phyloP scores from a whole-genome alignment of 2,797 vertebrate species.

The Pseudomugil tenellus region DNA sequence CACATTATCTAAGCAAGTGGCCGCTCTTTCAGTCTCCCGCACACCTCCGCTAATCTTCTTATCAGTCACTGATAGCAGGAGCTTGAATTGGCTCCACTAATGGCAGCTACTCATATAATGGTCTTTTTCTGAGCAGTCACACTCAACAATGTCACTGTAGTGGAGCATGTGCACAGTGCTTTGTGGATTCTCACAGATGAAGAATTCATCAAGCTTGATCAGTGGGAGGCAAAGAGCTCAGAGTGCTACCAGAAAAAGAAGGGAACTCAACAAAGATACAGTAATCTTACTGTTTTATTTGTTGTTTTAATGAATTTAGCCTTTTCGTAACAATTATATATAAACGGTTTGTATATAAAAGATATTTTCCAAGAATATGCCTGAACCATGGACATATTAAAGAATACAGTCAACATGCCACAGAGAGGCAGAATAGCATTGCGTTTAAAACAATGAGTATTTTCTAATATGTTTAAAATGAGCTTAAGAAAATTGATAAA shows the following conservation, averaged over 20 bases:
- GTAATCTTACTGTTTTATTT: not conserved
- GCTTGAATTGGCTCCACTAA: conserved; percentile 64
- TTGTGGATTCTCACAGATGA: conserved; percentile 3
- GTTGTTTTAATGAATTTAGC: not conserved
- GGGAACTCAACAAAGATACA: not conserved
- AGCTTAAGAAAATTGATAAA: no score
- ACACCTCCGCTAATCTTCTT: conserved; percentile 64
- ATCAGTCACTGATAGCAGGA: conserved; percentile 66
- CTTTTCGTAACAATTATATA: no score
- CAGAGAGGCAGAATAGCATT: no score
- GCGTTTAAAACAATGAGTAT: no score
- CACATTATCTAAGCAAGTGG: conserved; percentile 66
- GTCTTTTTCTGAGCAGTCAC: conserved; percentile 45
- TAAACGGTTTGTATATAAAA: no score
- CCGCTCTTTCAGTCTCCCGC: conserved; percentile 29
- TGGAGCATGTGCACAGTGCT: conserved; percentile 4
- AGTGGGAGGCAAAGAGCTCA: conserved; percentile 15
- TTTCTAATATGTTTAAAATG: no score
- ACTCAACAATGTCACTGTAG: conserved; percentile 38
- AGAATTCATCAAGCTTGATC: conserved; percentile 5
- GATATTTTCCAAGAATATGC: no score
- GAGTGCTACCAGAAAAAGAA: not conserved
- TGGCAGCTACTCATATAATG: conserved; percentile 60
- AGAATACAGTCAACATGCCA: no score
- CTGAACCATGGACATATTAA: no score